Conservation (phyloP, 2,113 vertebrate species). For the Corapipo altera region DNA sequence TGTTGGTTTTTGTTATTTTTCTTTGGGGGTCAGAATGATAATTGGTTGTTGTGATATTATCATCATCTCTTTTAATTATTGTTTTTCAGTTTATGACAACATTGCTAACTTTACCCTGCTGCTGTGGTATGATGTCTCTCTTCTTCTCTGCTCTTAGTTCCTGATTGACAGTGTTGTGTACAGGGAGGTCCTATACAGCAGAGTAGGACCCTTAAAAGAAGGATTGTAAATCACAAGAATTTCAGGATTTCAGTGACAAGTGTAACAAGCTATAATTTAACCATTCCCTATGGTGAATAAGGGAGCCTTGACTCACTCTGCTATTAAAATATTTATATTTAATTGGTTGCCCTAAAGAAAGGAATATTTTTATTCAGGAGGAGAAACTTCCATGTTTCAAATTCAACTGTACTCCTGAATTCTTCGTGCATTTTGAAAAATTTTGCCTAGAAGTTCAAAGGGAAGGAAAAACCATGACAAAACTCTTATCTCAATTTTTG, state of each 20-base stretch:
- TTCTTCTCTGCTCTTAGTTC: not conserved
- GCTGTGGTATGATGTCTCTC: not conserved
- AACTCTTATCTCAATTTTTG: not conserved
- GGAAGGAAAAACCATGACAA: not conserved
- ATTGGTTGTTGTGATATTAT: not conserved
- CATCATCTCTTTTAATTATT: not conserved
- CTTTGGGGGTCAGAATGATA: not conserved
- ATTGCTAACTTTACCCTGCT: not conserved
- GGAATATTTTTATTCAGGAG: not conserved
- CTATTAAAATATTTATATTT: not conserved
- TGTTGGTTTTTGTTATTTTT: not conserved
- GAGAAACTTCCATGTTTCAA: not conserved
- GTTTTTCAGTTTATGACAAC: not conserved
- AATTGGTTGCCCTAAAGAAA: not conserved
- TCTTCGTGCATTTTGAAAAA: not conserved
- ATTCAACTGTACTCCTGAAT: not conserved
- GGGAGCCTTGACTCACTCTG: not conserved
- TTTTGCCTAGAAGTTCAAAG: not conserved
- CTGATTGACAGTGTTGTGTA: not conserved
- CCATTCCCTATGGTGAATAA: fast-evolving
- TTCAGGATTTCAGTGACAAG: not conserved
- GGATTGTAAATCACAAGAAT: not conserved
- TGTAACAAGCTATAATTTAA: not conserved
- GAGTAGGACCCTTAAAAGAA: not conserved
- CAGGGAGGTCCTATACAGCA: not conserved